These are phyloP conservation scores for Phrynocephalus versicolor DNA, from an alignment of 2,113 vertebrate species.

Conservation along the genomic window DNA sequence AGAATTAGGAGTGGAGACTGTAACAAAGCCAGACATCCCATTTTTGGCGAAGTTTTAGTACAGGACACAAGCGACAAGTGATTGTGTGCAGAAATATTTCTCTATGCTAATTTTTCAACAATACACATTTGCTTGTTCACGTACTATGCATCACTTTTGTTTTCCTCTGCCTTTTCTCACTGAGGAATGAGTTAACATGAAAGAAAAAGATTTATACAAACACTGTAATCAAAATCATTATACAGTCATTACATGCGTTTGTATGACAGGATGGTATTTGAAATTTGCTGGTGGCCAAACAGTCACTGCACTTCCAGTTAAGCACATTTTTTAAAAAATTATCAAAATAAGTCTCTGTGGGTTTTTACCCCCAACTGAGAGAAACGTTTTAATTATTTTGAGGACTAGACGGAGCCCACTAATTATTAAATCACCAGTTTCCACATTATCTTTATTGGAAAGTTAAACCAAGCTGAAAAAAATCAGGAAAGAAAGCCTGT, in stretches of 20 bases:
- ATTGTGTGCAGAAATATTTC: neutral
- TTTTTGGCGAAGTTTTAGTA: fast-evolving
- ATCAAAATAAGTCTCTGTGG: neutral
- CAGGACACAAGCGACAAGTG: neutral
- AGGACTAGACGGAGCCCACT: neutral
- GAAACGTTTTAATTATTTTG: neutral
- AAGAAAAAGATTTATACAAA: neutral
- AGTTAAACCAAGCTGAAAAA: neutral
- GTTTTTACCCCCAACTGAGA: neutral
- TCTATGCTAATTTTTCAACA: neutral
- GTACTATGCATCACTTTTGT: neutral
- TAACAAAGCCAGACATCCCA: neutral
- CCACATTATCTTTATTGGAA: neutral
- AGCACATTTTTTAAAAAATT: neutral
- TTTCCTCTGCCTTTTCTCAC: constrained; percentile 22
- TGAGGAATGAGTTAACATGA: neutral
- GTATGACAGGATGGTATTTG: neutral
- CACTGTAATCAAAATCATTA: constrained; percentile 22
- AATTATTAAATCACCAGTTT: constrained; percentile 13
- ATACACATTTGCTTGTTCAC: neutral
- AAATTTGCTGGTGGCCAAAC: constrained; percentile 13
- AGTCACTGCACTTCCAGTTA: neutral
- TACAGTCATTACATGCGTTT: neutral
- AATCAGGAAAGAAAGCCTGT: neutral
- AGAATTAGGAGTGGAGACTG: neutral